Evolutionary conservation across 1,140 invertebrate genomes (phyloP), one percentile per base, ranked within the genome.

Genomic region (Parasteatoda tepidariorum): DNA sequence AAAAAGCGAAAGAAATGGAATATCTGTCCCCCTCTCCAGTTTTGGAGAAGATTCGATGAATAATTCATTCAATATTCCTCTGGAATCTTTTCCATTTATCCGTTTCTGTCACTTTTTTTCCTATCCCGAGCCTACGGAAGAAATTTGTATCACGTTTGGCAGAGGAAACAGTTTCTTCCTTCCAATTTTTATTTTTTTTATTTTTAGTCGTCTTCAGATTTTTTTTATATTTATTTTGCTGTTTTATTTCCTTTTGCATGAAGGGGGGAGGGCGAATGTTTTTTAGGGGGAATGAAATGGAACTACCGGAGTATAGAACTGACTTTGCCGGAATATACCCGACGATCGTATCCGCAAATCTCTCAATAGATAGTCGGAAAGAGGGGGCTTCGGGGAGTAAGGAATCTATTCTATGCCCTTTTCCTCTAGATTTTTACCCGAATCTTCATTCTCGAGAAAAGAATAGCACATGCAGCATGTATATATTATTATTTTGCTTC

Each of bases 51-150:
- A 82, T 61, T 82, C 78, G 13, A 82, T 82, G 78, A 82, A 82
- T 82, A 70, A 82, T 82, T 82, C 78, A 82, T 82, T 82, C 78
- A 82, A 82, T 82, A 82, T 82, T 82, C 78, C 78, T 70, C n/a
- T 38, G 78, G 78, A 82, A 82, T 82, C 78, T 82, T 82, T 82
- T 82, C 78, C 78, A 82, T 82, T 82, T 82, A 82, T 82, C 78
- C 78, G 54, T 55, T 82, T 70, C 78, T 82, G 78, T 82, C 78
- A 82, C 78, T 70, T 70, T 82, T 82, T 68, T 57, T 82, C 66
- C 33, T 24, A 22, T 55, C 31, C 62, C 31, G 48, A 82, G 67
- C 57, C 67, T 48, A 57, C 78, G 33, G 78, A 82, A 71, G 67
- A 82, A 82, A 82, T 67, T 82, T 82, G 78, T 82, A 82, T 82